Evolutionary conservation across 2,113 vertebrate species (phyloP), one percentile per base, ranked within the genome.

Genomic region (Oncorhynchus kisutch): DNA sequence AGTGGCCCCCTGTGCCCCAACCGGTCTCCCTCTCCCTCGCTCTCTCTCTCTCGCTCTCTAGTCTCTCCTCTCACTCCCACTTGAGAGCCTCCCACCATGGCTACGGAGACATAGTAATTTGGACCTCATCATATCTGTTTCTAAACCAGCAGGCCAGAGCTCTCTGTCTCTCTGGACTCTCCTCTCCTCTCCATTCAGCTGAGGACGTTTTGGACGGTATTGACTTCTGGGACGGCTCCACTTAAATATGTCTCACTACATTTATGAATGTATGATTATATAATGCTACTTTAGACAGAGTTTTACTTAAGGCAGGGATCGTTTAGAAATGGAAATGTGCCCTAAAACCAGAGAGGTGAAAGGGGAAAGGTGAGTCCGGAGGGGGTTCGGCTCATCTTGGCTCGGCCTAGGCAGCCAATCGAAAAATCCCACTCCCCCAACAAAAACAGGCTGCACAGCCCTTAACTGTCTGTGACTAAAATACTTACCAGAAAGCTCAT

Each of bases 281-380:
- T 80, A 82, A 83, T 48, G 73, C 72, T 60, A 71, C 76, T 78
- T 73, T 68, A 34, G 66, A 31, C 12, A 34, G 27, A 57, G 54
- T 27, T 70, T 88, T 83, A 82, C 68, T 73, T 83, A 80, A 85
- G 68, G 69, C 18, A 64, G 25, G 31, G 70, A 77, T 77, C 64
- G 70, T 79, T 77, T 76, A 79, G 76, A 80, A 79, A 86, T 86
- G 81, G 73, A 79, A 81, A 87, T 76, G 24, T 59, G 20, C 64
- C 57, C 60, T 34, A 75, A 82, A 75, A 67, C 70, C 12, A 71
- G 73, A 60, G 71, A 22, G 45, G 45, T 5, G 2, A 27, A 24
- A 66, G 70, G 18, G 45, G 60, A 8, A 49, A 72, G 76, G 60
- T 71, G 71, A 48, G 16, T 34, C 51, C 29, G 57, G 29, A 25